A percentile compares a stretch with the other conserved stretches of the same genome.
These are phyloP conservation scores for Rhingia campestris DNA, from an alignment of 2,888 invertebrate genomes.

Conservation along the genomic window DNA sequence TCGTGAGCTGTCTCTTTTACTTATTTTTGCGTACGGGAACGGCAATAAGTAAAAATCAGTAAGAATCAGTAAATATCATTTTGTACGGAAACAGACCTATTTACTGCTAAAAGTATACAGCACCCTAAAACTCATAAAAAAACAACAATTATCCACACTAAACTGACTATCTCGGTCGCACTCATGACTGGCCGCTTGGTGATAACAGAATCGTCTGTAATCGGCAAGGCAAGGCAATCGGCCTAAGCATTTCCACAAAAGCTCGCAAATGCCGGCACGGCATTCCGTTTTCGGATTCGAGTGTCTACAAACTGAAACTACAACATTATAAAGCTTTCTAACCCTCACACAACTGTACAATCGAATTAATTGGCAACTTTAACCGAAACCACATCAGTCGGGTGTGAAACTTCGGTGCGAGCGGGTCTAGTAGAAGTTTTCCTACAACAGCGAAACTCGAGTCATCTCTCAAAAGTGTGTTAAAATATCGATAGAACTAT, in stretches of 20 bases:
- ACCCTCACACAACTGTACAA: slow-evolving; percentile 8
- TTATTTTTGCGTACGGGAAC: too few relatives aligned
- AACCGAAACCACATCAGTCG: slow-evolving; percentile 76
- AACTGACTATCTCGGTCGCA: slow-evolving; percentile 15
- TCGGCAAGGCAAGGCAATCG: neutral
- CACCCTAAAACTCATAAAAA: too few relatives aligned
- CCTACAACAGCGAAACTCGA: slow-evolving; percentile 4
- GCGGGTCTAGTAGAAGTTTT: slow-evolving; percentile 73
- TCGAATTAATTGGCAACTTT: slow-evolving; percentile 42
- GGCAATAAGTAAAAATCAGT: too few relatives aligned
- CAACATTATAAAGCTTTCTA: slow-evolving; percentile 51
- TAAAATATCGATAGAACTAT: slow-evolving; percentile 41
- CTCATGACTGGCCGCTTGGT: neutral
- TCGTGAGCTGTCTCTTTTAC: too few relatives aligned
- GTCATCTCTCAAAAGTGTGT: slow-evolving; percentile 20
- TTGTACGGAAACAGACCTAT: too few relatives aligned
- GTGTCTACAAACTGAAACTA: neutral
- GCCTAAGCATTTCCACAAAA: slow-evolving; percentile 28
- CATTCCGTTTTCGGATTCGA: too few relatives aligned
- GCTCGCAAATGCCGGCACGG: slow-evolving; percentile 26
- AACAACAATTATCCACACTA: too few relatives aligned
- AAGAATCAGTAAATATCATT: too few relatives aligned
- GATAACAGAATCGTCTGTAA: slow-evolving; percentile 22
- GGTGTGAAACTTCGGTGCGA: slow-evolving; percentile 80
- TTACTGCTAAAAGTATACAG: too few relatives aligned